These are phyloP conservation scores for Campylomormyrus tamandua DNA, from an alignment of 2,113 vertebrate genomes.

Conservation along the genomic window DNA sequence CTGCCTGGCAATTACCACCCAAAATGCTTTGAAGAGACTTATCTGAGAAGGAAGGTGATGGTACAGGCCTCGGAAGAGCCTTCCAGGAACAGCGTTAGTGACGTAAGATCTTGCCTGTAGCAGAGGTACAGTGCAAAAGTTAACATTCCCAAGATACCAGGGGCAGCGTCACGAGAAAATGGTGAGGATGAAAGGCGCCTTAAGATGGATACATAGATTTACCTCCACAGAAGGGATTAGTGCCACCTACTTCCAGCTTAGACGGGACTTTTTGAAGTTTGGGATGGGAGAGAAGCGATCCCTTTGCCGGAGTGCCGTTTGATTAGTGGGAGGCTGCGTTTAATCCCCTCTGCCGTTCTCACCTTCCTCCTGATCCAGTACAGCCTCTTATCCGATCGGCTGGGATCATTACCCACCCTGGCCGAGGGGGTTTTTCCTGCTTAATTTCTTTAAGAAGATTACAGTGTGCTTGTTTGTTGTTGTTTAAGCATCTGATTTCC, in stretches of 20 bases:
- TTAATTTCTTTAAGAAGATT: conserved; percentile 86
- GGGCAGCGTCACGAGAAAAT: conserved; percentile 14
- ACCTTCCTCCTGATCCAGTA: conserved; percentile 67
- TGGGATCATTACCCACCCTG: conserved; percentile 59
- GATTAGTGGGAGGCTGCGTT: conserved; percentile 53
- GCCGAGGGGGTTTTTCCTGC: conserved; percentile 61
- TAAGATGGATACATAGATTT: conserved; percentile 56
- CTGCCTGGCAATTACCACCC: background rate
- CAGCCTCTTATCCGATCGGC: conserved; percentile 62
- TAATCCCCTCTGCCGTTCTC: conserved; percentile 66
- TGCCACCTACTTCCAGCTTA: conserved; percentile 51
- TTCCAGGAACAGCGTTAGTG: background rate
- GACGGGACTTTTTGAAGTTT: conserved; percentile 50
- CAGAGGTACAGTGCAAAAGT: conserved; percentile 25
- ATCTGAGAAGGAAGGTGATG: background rate
- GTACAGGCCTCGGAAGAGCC: background rate
- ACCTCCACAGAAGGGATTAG: conserved; percentile 47
- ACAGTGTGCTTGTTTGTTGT: conserved; percentile 73
- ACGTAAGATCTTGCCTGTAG: background rate
- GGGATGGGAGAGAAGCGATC: conserved; percentile 48
- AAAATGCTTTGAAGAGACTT: background rate
- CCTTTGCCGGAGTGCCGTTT: conserved; percentile 61
- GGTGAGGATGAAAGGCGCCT: conserved; percentile 26
- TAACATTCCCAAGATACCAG: conserved; percentile 22
- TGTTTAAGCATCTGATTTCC: conserved; percentile 79